These are phyloP conservation scores for Urosaurus nigricauda DNA, from an alignment of 2,797 vertebrate genomes.

Conservation along the genomic window DNA sequence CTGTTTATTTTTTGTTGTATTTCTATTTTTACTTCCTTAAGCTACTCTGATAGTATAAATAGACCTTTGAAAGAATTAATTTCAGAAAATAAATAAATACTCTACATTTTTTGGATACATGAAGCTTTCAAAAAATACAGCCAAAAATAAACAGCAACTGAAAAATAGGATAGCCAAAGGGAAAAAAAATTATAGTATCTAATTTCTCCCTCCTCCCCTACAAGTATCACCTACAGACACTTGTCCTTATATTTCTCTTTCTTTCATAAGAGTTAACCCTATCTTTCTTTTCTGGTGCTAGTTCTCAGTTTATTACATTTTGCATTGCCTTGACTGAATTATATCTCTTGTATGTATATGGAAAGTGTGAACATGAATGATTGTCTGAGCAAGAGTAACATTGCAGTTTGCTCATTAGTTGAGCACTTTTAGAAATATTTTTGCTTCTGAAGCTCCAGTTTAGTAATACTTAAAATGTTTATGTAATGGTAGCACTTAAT, in stretches of 20 bases:
- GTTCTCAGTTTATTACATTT: background rate
- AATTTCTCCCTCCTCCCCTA: background rate
- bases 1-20: background rate
- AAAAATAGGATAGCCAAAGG: too few relatives aligned
- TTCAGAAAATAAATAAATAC: background rate
- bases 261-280: background rate
- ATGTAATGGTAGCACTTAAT: background rate
- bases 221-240: background rate
- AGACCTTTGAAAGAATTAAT: background rate
- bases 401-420: background rate
- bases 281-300: background rate
- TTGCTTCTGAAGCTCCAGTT: background rate
- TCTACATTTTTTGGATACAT: background rate
- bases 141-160: too few relatives aligned
- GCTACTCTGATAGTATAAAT: background rate
- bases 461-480: background rate
- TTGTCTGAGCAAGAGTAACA: background rate
- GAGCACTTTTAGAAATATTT: background rate
- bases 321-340: background rate
- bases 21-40: background rate
- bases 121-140: background rate
- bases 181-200: background rate
- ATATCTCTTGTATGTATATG: background rate
- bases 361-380: background rate
- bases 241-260: background rate